Percentiles rank a stretch among this genome's conserved stretches.
These are phyloP conservation scores for Hedya salicella DNA, from an alignment of 2,888 invertebrate genomes.

Conservation along the genomic window DNA sequence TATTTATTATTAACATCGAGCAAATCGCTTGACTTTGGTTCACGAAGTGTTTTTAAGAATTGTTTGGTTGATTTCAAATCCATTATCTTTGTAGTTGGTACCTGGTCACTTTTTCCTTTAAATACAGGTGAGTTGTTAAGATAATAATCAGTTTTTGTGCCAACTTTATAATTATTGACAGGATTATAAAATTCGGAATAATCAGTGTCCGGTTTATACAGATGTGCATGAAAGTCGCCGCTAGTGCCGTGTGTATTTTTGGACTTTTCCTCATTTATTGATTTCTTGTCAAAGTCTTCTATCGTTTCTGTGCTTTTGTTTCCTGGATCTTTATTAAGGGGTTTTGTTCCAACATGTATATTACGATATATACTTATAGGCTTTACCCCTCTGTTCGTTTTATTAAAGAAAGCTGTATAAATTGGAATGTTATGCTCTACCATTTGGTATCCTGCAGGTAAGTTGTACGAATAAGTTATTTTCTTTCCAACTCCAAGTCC, in stretches of 20 bases:
- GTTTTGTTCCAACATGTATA: slow-evolving; percentile 7
- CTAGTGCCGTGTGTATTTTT: slow-evolving; percentile 46
- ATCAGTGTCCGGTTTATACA: slow-evolving; percentile 48
- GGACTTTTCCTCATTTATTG: neutral
- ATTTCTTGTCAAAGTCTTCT: slow-evolving; percentile 26
- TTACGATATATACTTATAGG: slow-evolving; percentile 21
- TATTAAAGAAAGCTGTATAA: neutral
- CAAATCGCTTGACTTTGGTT: slow-evolving; percentile 1
- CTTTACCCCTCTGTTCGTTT: slow-evolving; percentile 23
- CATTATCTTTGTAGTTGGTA: neutral
- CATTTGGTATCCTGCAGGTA: slow-evolving; percentile 45
- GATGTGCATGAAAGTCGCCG: slow-evolving; percentile 58
- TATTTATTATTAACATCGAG: neutral
- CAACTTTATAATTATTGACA: slow-evolving; percentile 35
- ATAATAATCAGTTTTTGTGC: slow-evolving; percentile 24
- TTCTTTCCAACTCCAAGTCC: slow-evolving; percentile 64
- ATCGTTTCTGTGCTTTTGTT: slow-evolving; percentile 14
- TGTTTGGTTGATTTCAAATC: slow-evolving; percentile 35
- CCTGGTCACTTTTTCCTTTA: neutral
- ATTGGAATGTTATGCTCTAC: slow-evolving; percentile 45
- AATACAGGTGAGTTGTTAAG: slow-evolving; percentile 23
- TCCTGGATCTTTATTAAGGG: slow-evolving; percentile 7
- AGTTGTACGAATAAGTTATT: slow-evolving; percentile 56
- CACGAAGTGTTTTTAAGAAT: slow-evolving; percentile 34
- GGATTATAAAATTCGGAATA: slow-evolving; percentile 53